phyloP scores from a whole-genome alignment of 2,113 vertebrate species.

The Corythaeola cristata region DNA sequence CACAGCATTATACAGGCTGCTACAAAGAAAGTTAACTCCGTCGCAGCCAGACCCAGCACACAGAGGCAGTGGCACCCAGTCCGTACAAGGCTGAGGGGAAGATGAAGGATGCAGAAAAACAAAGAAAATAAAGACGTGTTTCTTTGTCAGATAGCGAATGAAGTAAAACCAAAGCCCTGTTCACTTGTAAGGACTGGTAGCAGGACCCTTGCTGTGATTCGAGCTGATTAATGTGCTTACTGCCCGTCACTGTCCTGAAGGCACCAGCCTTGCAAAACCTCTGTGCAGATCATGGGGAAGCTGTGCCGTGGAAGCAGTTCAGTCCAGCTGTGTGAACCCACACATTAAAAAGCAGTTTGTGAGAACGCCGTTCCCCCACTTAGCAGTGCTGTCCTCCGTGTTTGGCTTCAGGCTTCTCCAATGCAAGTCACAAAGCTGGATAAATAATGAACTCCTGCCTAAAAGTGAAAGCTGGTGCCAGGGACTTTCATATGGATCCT shows the following conservation, averaged over 20 bases:
- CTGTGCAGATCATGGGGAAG: fast-evolving
- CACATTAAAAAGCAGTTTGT: background rate
- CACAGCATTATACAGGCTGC: background rate
- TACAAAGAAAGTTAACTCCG: background rate
- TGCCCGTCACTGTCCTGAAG: background rate
- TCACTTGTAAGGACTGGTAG: background rate
- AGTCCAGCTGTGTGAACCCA: background rate
- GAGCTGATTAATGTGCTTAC: background rate
- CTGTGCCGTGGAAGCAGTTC: background rate
- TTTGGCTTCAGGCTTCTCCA: background rate
- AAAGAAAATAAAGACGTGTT: background rate
- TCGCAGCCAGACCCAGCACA: background rate
- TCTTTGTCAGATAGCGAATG: background rate
- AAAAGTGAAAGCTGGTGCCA: background rate
- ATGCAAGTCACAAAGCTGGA: background rate
- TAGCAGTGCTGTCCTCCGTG: background rate
- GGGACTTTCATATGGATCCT: background rate
- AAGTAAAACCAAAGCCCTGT: background rate
- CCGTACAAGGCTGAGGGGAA: background rate
- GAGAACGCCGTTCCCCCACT: fast-evolving
- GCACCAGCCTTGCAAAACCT: background rate
- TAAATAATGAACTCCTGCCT: background rate
- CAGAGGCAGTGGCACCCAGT: background rate
- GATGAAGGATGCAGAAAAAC: background rate
- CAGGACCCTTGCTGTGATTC: background rate